Conservation (phyloP, 2,113 vertebrate species). For the Hippocampus barbouri region DNA sequence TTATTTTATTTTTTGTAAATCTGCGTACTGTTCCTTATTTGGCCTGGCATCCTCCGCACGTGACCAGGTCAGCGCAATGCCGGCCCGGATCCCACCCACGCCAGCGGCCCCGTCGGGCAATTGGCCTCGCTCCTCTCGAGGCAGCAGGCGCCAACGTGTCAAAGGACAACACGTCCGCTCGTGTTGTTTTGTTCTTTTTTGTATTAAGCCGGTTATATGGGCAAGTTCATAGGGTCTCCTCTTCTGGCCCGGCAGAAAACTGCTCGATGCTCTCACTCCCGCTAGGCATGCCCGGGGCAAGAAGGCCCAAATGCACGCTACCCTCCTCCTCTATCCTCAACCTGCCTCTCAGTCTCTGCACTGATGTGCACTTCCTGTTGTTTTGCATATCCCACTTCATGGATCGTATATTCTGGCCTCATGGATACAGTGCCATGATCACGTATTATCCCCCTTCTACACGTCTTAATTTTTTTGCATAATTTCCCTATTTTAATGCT, state of each 20-base stretch:
- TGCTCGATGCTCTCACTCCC: slow-evolving; percentile 38
- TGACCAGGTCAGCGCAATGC: slow-evolving; percentile 43
- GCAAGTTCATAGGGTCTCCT: slow-evolving; percentile 57
- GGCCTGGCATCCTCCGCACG: slow-evolving; percentile 51
- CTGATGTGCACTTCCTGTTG: slow-evolving; percentile 63
- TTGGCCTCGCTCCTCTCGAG: slow-evolving; percentile 33
- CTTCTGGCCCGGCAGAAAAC: slow-evolving; percentile 56
- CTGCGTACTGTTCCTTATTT: slow-evolving; percentile 32
- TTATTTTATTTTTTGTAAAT: slow-evolving; percentile 8
- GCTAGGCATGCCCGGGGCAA: slow-evolving; percentile 41
- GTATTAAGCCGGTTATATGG: slow-evolving; percentile 54
- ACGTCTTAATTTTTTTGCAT: no score
- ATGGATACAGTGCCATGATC: slow-evolving; percentile 17
- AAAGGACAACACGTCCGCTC: slow-evolving; percentile 53
- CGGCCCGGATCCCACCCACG: slow-evolving; percentile 49
- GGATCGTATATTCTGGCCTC: slow-evolving; percentile 50
- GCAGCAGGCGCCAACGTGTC: slow-evolving; percentile 41
- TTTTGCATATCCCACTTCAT: slow-evolving; percentile 57
- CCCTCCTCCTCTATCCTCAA: slow-evolving; percentile 32
- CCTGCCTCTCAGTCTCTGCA: slow-evolving; percentile 28
- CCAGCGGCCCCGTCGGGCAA: slow-evolving; percentile 28
- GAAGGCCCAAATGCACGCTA: slow-evolving; percentile 34
- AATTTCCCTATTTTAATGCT: no score
- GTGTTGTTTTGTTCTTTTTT: slow-evolving; percentile 27
- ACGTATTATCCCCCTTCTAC: not conserved